Evolutionary conservation across 2,797 vertebrate genomes (phyloP), one percentile per base, ranked within the genome.

Genomic region (Phyllotis vaccarum): DNA sequence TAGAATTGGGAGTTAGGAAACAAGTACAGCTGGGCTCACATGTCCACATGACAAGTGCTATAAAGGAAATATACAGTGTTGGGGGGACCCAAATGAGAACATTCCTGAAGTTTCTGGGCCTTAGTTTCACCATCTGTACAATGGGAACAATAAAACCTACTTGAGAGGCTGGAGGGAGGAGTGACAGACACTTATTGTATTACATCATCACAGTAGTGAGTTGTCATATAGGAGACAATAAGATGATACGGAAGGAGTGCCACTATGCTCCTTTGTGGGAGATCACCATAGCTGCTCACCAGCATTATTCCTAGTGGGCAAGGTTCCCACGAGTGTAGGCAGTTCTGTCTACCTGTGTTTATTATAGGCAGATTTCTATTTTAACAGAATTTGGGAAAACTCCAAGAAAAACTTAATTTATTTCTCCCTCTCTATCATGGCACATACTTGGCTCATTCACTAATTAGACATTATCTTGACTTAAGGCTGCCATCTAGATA

Each of bases 401-500:
- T 60, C 58, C 70, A 40, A 49, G 5, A 46, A 5, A 89, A 86
- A 24, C 64, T 66, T 40, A 29, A 31, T 43, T 68, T 56, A 80
- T 87, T 83, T 86, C 62, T 90, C 34, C 34, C 27, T 87, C 10
- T 21, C 85, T 37, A 29, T 22, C 12, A 54, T 83, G 90, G 31
- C 60, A 49, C 56, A 37, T 10, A 80, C 19, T 91, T 93, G 88
- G 56, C 31, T 64, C 52, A 60, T 34, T 89, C 66, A 83, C 60
- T n/a, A 95, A 52, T 89, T 75, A 95, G 82, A 68, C 34, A 29
- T 37, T 62, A 82, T 40, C 89, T 91, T 80, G 86, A 82, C 89
- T 94, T 87, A 90, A 79, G 27, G 40, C 43, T 5, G 0, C 75
- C 64, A 49, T 54, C 52, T 75, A 80, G 66, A 56, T 29, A 76